Percentiles rank a stretch among this genome's conserved stretches.
These are phyloP conservation scores for Montipora cactus DNA, from an alignment of 64 coral and sea anemone species.

Conservation along the genomic window DNA sequence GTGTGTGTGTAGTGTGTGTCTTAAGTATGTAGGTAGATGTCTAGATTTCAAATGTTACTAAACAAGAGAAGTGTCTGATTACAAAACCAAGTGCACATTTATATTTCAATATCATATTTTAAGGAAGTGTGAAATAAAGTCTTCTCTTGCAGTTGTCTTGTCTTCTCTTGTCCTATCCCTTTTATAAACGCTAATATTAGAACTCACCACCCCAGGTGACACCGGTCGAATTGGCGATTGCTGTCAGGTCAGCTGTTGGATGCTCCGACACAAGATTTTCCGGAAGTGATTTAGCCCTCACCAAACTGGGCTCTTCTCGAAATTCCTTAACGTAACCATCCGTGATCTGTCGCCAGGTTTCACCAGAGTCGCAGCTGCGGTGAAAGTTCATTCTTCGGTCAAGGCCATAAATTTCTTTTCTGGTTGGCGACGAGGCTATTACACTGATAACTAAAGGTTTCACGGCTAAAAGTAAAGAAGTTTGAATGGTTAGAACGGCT, in stretches of 20 bases:
- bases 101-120: too few relatives aligned
- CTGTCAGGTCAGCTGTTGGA: constrained; percentile 46
- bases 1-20: too few relatives aligned
- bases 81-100: not conserved
- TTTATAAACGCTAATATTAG: not conserved
- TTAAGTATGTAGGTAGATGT: too few relatives aligned
- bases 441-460: constrained; percentile 48
- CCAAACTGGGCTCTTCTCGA: not conserved
- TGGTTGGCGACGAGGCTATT: constrained; percentile 3
- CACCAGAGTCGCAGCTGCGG: constrained; percentile 59
- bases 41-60: too few relatives aligned
- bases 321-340: constrained; percentile 15
- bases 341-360: constrained; percentile 68
- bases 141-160: too few relatives aligned
- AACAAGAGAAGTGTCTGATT: too few relatives aligned
- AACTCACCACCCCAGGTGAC: constrained; percentile 62
- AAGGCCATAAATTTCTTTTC: constrained; percentile 54
- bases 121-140: too few relatives aligned
- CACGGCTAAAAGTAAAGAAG: constrained; percentile 26
- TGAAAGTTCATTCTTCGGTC: constrained; percentile 70
- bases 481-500: not conserved
- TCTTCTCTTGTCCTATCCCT: too few relatives aligned
- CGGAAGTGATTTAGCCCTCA: constrained; percentile 29
- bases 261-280: constrained; percentile 56
- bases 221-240: constrained; percentile 21